These are phyloP conservation scores for Pogonus chalceus DNA, from an alignment of 1,140 invertebrate genomes.

Conservation along the genomic window DNA sequence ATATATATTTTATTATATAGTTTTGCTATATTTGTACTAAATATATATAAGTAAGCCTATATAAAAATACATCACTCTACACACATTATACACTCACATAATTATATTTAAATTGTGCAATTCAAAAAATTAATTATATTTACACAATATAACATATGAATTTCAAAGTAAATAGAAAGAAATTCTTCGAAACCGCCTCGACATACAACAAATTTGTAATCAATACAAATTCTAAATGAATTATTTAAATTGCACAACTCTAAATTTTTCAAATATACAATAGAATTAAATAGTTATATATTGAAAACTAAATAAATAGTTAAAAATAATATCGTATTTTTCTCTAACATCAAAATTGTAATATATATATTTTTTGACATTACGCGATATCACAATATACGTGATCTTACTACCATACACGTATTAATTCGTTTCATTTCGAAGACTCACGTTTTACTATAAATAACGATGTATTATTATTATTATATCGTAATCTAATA, in stretches of 20 bases:
- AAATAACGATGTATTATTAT: slow-evolving; percentile 10
- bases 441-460: slow-evolving; percentile 1
- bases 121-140: slow-evolving; percentile 15
- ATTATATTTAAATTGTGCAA: slow-evolving; percentile 7
- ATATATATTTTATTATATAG: neutral
- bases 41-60: slow-evolving; percentile 33
- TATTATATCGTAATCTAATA: no score
- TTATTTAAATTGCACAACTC: slow-evolving; percentile 14
- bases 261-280: slow-evolving; percentile 12
- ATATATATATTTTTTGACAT: neutral
- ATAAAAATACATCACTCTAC: slow-evolving; percentile 34
- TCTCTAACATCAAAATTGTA: slow-evolving; percentile 17
- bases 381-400: slow-evolving; percentile 28
- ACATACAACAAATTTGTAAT: slow-evolving; percentile 9
- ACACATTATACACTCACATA: slow-evolving; percentile 23
- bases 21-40: slow-evolving; percentile 30
- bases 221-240: slow-evolving; percentile 3
- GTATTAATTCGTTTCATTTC: slow-evolving; percentile 27
- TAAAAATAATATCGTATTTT: slow-evolving; percentile 10
- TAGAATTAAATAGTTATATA: slow-evolving; percentile 3
- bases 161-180: slow-evolving; percentile 3
- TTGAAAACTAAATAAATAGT: neutral
- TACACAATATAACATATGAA: slow-evolving; percentile 7
- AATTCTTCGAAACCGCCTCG: slow-evolving; percentile 10
- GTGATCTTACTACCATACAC: slow-evolving; percentile 25